Evolutionary conservation across 2,888 invertebrate genomes (phyloP), one percentile per base, ranked within the genome.

Genomic region (Cyclophora albipunctata): DNA sequence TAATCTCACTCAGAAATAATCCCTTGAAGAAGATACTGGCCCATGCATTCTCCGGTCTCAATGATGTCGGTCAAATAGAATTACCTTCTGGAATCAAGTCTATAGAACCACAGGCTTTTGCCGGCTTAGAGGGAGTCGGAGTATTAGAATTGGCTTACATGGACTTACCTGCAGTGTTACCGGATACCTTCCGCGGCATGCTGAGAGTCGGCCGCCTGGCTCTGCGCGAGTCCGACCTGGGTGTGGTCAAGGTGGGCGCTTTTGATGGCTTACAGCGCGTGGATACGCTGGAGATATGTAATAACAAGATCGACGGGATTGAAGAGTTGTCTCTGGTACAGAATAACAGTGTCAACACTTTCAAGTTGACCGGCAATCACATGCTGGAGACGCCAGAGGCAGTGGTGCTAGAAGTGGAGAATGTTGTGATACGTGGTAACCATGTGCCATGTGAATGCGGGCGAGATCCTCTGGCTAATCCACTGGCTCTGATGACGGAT

Each of bases 361-460:
- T 96, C 42, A 92, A 93, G 68, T 90, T 96, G 60, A 93, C 94
- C 55, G 96, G 96, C 34, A 96, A 96, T 72, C 96, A 96, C 71
- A 92, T 96, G 69, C 80, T 96, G 54, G 94, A 94, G 67, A 92
- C 93, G 0, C 96, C 96, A 50, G 93, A 92, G 60, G 90, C 92
- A 41, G 90, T 96, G 49, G 87, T 92, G n/a, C 84, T 93, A 45
- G 91, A 93, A 59, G 94, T 95, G 47, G 92, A 92, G 55, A 91
- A 91, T 62, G 81, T 96, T 54, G 91, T 92, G 67, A 92, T 95
- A 66, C 87, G 92, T 51, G 92, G 92, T 46, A 96, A 96, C 78
- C 95, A 95, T 71, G 93, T 96, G 73, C 96, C 96, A 2, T 96
- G 96, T 77, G 95, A 96, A 79, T 96, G 96, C 71, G 95, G 95